These are phyloP conservation scores for Tamandua tetradactyla DNA, from an alignment of 2,797 vertebrate species.

Conservation along the genomic window DNA sequence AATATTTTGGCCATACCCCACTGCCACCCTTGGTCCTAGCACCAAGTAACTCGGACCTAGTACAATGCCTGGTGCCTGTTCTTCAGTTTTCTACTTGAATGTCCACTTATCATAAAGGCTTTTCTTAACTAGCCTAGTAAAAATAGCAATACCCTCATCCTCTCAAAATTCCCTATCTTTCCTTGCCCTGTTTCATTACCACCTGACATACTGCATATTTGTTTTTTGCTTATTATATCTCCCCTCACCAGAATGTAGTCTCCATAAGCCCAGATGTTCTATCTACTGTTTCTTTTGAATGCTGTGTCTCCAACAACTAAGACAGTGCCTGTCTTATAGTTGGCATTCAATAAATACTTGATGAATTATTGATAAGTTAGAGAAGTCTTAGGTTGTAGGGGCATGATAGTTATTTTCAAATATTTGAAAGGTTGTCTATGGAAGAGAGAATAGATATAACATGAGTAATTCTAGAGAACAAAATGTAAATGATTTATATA, in stretches of 20 bases:
- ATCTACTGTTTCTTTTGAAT: background rate
- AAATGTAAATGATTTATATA: background rate
- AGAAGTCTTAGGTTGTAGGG: background rate
- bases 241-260: background rate
- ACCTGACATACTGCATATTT: background rate
- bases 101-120: background rate
- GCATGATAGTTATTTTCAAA: background rate
- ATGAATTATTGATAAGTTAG: background rate
- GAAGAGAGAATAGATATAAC: background rate
- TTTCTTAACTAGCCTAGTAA: background rate
- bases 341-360: background rate
- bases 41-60: background rate
- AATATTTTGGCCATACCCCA: background rate
- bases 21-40: background rate
- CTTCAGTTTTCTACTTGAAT: background rate
- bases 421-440: constrained; percentile 7
- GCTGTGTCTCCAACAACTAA: background rate
- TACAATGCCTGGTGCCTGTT: background rate
- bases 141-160: background rate
- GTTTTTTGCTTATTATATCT: background rate
- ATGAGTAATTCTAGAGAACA: background rate
- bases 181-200: background rate
- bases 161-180: background rate
- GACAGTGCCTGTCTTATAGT: background rate
- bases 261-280: background rate